Evolutionary conservation across 2,113 vertebrate species (phyloP).

Genomic region (Oreochromis tanganicae): DNA sequence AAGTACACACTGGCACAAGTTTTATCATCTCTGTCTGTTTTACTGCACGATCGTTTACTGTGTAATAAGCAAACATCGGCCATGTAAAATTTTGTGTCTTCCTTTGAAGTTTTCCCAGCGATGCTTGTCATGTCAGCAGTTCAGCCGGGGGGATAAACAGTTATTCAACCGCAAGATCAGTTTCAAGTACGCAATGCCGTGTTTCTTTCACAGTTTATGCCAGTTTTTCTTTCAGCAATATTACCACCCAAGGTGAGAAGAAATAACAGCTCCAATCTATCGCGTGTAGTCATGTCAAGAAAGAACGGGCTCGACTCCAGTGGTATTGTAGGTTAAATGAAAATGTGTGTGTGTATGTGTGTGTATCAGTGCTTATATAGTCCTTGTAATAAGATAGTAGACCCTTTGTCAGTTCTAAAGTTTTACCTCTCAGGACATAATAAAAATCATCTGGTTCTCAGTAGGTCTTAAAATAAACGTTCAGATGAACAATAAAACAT

Average conservation of each 20-base stretch:
- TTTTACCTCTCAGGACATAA: not conserved
- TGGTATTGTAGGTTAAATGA: not conserved
- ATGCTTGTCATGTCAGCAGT: constrained; percentile 7
- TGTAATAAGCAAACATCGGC: not conserved
- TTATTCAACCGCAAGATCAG: not conserved
- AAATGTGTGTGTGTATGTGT: not conserved
- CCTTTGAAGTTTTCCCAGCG: not conserved
- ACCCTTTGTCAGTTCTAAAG: not conserved
- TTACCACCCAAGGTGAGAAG: not conserved
- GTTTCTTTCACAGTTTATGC: not conserved
- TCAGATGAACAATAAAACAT: not conserved
- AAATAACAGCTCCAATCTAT: not conserved
- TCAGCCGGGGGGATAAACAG: constrained; percentile 29
- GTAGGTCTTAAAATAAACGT: not conserved
- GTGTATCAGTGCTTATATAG: not conserved
- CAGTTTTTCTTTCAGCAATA: not conserved
- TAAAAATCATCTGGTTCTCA: not conserved
- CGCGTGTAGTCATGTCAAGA: not conserved
- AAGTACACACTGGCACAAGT: not conserved
- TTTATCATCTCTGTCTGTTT: not conserved
- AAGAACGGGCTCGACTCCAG: not conserved
- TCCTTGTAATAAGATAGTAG: not conserved
- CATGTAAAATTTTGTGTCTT: not conserved
- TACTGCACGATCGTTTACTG: not conserved
- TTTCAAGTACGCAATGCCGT: not conserved